Evolutionary conservation across 2,113 vertebrate genomes (phyloP).

Genomic region (Nothobranchius kuhntae): DNA sequence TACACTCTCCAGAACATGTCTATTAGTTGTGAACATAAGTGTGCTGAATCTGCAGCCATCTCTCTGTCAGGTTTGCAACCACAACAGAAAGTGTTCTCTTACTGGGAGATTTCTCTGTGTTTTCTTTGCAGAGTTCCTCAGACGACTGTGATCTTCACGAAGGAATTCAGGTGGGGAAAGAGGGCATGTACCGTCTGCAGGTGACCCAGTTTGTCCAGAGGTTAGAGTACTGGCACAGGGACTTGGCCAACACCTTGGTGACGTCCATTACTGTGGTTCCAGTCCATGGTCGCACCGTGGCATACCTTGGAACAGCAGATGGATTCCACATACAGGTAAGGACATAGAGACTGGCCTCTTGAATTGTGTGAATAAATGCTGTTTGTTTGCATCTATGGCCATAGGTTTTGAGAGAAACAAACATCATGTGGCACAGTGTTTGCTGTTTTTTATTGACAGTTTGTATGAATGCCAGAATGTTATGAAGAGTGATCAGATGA

Average conservation of each 20-base stretch:
- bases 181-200: conserved; percentile 88
- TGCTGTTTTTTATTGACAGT: too few species aligned
- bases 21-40: conserved; percentile 8
- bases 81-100: background rate
- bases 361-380: too few species aligned
- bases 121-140: conserved; percentile 84
- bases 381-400: too few species aligned
- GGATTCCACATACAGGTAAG: conserved; percentile 94
- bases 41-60: conserved; percentile 2
- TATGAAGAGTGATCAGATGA: too few species aligned
- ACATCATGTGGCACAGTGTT: too few species aligned
- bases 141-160: conserved; percentile 89
- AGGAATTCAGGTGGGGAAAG: conserved; percentile 67
- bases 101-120: conserved; percentile 11
- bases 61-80: conserved; percentile 1
- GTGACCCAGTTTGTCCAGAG: conserved; percentile 88
- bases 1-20: too few species aligned
- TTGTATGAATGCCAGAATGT: too few species aligned
- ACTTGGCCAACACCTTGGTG: conserved; percentile 87
- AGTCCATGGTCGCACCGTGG: conserved; percentile 85
- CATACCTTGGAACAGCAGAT: conserved; percentile 88
- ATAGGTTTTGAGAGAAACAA: too few species aligned
- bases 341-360: conserved; percentile 16
- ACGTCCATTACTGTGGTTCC: conserved; percentile 88
- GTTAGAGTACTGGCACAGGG: conserved; percentile 89